Conservation (phyloP, 2,113 vertebrate genomes). For the Columbina picui region DNA sequence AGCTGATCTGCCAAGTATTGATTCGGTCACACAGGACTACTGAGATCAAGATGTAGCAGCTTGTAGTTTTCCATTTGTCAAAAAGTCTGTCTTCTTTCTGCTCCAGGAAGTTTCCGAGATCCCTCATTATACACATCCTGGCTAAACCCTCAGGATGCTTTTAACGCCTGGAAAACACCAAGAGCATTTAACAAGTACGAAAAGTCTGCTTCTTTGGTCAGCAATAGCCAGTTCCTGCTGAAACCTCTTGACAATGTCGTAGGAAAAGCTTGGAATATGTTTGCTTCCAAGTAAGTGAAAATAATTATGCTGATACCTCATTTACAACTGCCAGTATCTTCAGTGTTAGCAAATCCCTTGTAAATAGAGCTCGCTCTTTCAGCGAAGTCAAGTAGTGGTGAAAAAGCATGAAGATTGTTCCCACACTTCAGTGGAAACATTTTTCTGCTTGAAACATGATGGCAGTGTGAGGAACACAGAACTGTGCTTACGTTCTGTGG, state of each 20-base stretch:
- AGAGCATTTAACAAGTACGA: slow-evolving; percentile 91
- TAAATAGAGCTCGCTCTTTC: not conserved
- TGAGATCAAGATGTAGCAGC: not conserved
- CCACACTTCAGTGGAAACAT: not conserved
- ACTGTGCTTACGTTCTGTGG: not conserved
- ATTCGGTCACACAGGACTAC: not conserved
- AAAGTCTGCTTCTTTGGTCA: slow-evolving; percentile 89
- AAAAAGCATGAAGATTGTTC: not conserved
- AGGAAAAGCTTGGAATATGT: slow-evolving; percentile 97
- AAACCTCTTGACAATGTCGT: slow-evolving; percentile 88
- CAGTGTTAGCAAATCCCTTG: not conserved
- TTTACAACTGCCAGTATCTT: not conserved
- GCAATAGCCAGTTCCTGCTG: slow-evolving; percentile 92
- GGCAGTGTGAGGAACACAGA: not conserved
- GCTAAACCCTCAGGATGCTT: slow-evolving; percentile 79
- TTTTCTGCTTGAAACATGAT: not conserved
- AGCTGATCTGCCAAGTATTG: not conserved
- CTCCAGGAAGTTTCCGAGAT: slow-evolving; percentile 85
- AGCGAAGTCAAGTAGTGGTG: not conserved
- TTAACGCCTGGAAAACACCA: slow-evolving; percentile 84
- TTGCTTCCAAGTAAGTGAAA: slow-evolving; percentile 91
- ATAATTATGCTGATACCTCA: not conserved
- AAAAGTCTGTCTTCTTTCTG: not conserved
- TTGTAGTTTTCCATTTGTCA: not conserved
- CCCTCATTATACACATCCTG: slow-evolving; percentile 88